Evolutionary conservation across 2,113 vertebrate species (phyloP), one percentile per base, ranked within the genome.

Genomic region (Paedocypris sp.): DNA sequence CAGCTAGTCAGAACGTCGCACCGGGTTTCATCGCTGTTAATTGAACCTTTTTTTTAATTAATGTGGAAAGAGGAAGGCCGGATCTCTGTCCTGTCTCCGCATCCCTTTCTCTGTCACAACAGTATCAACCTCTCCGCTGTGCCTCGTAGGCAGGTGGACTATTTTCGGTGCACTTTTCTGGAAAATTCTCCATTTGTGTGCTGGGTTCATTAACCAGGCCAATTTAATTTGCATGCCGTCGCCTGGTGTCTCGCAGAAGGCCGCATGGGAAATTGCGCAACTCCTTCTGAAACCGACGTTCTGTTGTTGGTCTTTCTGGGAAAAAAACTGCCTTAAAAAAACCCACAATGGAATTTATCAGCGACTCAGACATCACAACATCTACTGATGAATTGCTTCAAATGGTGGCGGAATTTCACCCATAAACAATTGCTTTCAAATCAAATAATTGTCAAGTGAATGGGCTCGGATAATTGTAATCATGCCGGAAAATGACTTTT

Each of bases 11-110:
- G 81, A 75, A 62, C 76, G 81, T 75, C 70, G 73, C 75, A 67
- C 72, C 79, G 80, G 77, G 80, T 83, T 82, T 87, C 80, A 79
- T 84, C 77, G 73, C 79, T 81, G 78, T 82, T 86, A 86, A 86
- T 85, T 85, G 84, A 85, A 82, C 82, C 81, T 81, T 84, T 83
- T n/a, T 81, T 86, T 83, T 85, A 86, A 85, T 86, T 84, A 85
- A 85, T 82, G 77, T 84, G 78, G 79, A 82, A 83, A 81, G 79
- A 54, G 77, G 75, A 80, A 80, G 74, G 75, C 73, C 66, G 73
- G 80, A 83, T 82, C 80, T 77, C 75, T 75, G 77, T 78, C 75
- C 80, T 69, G 77, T 80, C 74, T 77, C 67, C 76, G 77, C 60
- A 70, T 77, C 75, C 66, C 72, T 79, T 79, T 81, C 80, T 80